Base-by-base conservation (phyloP, 2,888 invertebrate genomes). In the Pammene fasciana region DNA sequence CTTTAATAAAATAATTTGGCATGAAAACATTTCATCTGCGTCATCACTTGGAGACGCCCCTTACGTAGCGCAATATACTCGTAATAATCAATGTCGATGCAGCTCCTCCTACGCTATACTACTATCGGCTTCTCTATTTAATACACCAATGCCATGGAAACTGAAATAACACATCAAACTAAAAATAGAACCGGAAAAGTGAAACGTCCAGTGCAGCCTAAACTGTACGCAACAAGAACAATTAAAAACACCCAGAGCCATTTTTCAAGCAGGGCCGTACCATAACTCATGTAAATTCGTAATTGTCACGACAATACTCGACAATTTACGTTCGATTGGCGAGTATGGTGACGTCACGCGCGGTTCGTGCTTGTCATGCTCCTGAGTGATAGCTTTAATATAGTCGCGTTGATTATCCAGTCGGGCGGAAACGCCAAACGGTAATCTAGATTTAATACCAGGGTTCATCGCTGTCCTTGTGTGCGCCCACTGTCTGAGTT, bases 401-500 rank as follows among this genome's bases (percentile, higher is more conserved):
- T 84, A 87, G 89, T 88, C 87, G 86, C 84, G 89, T 88, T 88
- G 90, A 90, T 90, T 90, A 89, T 88, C 86, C 87, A 81, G 77
- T 80, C 80, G 83, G 80, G 86, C 86, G 87, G 87, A 89, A 90
- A 88, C 84, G 86, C 85, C 89, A 86, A 87, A 86, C 86, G 85
- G 86, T 90, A 91, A 91, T 90, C 91, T 90, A 88, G 90, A 89
- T 91, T 89, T 90, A 90, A 90, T 89, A 86, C 89, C 86, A 79
- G 79, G 85, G 88, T 85, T 88, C 88, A 87, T 89, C 83, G 87
- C 80, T 83, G 80, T 80, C 79, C 82, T 82, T 80, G 76, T 76
- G 72, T 71, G 67, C 72, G 48, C 66, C 57, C 56, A 50, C 43
- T 67, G 66, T 59, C 59, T 67, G 66, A 41, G 16, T 62, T 56